Evolutionary conservation across 2,797 vertebrate species (phyloP).

Genomic region (Myotis findleyi): DNA sequence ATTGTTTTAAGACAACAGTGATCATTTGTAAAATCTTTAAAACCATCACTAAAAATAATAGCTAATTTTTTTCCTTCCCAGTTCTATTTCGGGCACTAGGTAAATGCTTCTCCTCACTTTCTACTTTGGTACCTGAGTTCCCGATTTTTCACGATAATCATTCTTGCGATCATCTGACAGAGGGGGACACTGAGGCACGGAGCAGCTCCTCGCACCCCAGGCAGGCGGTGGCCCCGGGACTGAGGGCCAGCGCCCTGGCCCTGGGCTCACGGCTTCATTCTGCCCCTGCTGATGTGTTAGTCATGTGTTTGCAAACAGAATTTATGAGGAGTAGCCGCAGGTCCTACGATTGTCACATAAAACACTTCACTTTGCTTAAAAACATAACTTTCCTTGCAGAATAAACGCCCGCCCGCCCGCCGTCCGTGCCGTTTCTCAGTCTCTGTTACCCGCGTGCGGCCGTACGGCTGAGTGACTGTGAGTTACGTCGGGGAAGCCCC

Average conservation of each 20-base stretch:
- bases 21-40: slow-evolving; percentile 32
- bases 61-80: not conserved
- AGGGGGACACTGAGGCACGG: not conserved
- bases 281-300: not conserved
- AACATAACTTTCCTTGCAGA: not conserved
- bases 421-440: not conserved
- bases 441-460: not conserved
- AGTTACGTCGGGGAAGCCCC: not conserved
- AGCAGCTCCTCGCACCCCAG: not conserved
- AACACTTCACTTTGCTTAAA: slow-evolving; percentile 1
- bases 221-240: rapidly evolving
- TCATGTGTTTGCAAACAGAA: not conserved
- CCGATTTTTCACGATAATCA: not conserved
- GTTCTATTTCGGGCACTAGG: not conserved
- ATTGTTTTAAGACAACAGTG: not conserved
- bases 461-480: not conserved
- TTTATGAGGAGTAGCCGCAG: not conserved
- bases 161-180: not conserved
- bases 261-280: rapidly evolving
- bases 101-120: not conserved
- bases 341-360: not conserved
- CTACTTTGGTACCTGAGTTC: not conserved
- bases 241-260: not conserved
- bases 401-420: not conserved
- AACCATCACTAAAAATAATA: not conserved